Evolutionary conservation across 2,888 invertebrate species (phyloP), one percentile per base, ranked within the genome.

Genomic region (Acleris holmiana): DNA sequence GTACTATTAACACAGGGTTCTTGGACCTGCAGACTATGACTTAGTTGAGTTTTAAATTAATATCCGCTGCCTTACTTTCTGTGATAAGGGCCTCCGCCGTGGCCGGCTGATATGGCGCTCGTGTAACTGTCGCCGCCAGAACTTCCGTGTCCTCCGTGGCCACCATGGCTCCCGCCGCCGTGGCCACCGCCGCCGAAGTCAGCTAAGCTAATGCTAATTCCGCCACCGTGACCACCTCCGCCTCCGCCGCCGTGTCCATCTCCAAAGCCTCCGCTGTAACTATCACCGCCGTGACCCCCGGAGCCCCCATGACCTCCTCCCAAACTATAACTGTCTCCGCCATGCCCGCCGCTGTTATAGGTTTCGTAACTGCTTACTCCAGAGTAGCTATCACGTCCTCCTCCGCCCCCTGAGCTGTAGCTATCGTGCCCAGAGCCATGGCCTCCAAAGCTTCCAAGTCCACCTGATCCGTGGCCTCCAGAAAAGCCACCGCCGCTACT

Each of bases 81-180:
- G 68, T 85, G 89, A 71, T 92, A 92, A 2, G 91, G 91, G 0
- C 93, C 93, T 17, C 93, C 92, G 0, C 93, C 92, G 68, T 92
- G 91, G 17, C 93, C 93, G 4, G 93, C 82, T 21, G 84, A 76
- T 57, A 89, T 77, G 65, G 88, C 91, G 68, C 84, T 88, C 41
- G 85, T 88, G 76, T 89, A 93, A 69, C 87, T 93, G 70, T 88
- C 93, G 66, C 86, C 88, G 10, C 83, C 86, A 54, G 75, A 79
- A 50, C 73, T 69, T 21, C 77, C 73, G 71, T 71, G 47, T 58
- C 78, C 75, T 0, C 67, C 74, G 59, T 57, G 48, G 51, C 73
- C 72, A 10, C 74, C 71, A 13, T 29, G 29, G 8, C 29, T 2
- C 0, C 29, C 29, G 8, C 78, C 75, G 0, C 67, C 75, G 59